Percentiles rank a stretch among this genome's conserved stretches.
These are phyloP conservation scores for Mustelus asterias DNA, from an alignment of 2,113 vertebrate species.

Conservation along the genomic window DNA sequence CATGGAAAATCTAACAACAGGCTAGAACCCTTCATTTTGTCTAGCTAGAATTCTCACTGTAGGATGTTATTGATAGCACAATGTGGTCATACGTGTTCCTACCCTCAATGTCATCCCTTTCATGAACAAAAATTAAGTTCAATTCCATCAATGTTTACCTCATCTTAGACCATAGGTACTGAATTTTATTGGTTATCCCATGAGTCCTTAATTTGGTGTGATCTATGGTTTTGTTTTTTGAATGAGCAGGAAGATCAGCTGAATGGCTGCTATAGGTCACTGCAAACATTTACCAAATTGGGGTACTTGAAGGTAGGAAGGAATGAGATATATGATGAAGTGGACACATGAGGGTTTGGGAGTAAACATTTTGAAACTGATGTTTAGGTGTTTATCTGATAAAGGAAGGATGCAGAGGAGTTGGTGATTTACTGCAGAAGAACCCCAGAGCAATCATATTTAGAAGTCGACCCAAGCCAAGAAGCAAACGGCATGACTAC, in stretches of 20 bases:
- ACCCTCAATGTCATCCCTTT: neutral
- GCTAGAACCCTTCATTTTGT: neutral
- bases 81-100: neutral
- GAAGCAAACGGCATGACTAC: neutral
- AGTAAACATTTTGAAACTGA: neutral
- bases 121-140: neutral
- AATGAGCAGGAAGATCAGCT: neutral
- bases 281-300: neutral
- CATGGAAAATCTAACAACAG: neutral
- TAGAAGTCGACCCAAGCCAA: neutral
- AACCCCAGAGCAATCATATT: neutral
- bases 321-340: neutral
- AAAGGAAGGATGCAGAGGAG: neutral
- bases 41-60: neutral
- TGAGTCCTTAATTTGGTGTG: neutral
- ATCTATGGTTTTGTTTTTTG: neutral
- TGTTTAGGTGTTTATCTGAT: neutral
- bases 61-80: neutral
- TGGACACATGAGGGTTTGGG: neutral
- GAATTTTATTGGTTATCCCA: neutral
- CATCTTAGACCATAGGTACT: neutral
- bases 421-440: neutral
- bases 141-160: neutral
- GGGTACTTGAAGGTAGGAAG: neutral
- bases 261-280: neutral